Conservation (phyloP, 2,797 vertebrate genomes). For the Loriculus beryllinus region DNA sequence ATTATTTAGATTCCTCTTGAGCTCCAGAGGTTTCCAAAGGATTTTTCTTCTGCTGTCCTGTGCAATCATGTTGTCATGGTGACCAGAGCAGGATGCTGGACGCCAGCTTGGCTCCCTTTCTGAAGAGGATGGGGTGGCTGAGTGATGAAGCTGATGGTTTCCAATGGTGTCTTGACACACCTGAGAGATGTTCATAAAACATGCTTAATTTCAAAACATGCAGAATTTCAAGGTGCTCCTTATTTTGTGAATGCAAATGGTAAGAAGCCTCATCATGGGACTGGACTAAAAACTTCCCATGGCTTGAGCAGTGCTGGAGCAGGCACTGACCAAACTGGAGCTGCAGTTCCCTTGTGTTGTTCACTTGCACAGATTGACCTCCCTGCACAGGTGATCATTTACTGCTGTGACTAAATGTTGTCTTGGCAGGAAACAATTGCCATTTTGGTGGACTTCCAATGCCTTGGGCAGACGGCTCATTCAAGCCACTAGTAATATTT, state of each 20-base stretch:
- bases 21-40: conserved; percentile 1
- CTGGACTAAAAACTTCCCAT: background rate
- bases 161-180: background rate
- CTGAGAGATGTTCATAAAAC: background rate
- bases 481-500: background rate
- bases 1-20: background rate
- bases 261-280: background rate
- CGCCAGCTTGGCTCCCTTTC: background rate
- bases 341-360: background rate
- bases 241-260: background rate
- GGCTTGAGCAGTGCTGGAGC: background rate
- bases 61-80: background rate
- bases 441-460: background rate
- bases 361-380: background rate
- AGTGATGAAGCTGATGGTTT: background rate
- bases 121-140: background rate
- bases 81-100: conserved; percentile 14
- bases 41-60: background rate
- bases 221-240: background rate
- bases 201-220: fast-evolving
- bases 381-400: fast-evolving
- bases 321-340: background rate
- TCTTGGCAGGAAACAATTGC: background rate
- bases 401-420: fast-evolving
- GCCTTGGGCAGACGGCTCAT: background rate